Evolutionary conservation across 2,113 vertebrate species (phyloP).

Genomic region (Recurvirostra avosetta): DNA sequence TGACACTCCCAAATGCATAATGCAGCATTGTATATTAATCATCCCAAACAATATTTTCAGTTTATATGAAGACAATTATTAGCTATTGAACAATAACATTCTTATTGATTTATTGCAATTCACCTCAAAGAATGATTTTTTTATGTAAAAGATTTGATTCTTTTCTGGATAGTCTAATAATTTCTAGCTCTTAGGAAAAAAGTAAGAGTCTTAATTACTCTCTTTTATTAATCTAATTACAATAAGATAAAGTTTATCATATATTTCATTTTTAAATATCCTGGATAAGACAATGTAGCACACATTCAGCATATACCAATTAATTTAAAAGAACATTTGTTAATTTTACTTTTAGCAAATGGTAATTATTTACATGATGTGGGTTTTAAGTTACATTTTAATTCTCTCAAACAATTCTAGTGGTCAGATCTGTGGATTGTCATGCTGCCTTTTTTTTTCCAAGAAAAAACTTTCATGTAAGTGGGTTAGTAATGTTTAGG

Average conservation of each 20-base stretch:
- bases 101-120: conserved; percentile 75
- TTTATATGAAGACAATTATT: conserved; percentile 84
- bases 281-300: background rate
- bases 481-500: background rate
- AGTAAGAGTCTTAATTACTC: conserved; percentile 3
- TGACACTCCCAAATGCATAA: conserved; percentile 81
- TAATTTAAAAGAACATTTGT: background rate
- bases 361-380: background rate
- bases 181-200: conserved; percentile 26
- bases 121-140: conserved; percentile 52
- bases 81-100: conserved; percentile 78
- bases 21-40: conserved; percentile 84
- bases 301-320: background rate
- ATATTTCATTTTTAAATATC: conserved; percentile 23
- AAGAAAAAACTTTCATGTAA: background rate
- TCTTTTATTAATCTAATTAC: conserved; percentile 38
- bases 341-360: background rate
- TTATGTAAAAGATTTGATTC: conserved; percentile 41
- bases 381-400: background rate
- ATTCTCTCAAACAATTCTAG: background rate
- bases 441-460: background rate
- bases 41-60: conserved; percentile 83
- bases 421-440: background rate
- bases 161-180: conserved; percentile 34
- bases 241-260: conserved; percentile 40